Base-by-base conservation (phyloP, 2,113 vertebrate species). In the Cyprinus carpio region DNA sequence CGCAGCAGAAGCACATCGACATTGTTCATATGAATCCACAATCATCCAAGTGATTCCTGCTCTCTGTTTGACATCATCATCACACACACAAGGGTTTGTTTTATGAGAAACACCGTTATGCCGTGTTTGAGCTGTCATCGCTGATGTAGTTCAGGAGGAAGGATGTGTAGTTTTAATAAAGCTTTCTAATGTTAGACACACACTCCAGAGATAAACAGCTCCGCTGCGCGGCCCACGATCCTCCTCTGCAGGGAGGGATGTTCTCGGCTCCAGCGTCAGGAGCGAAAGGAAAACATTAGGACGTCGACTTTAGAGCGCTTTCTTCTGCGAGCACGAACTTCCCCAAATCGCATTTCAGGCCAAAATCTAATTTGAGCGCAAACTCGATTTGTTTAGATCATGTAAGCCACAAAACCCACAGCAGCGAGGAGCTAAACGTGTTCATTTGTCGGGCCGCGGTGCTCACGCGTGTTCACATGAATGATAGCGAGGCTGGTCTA, bases 161-260 rank as follows among this genome's bases (percentile, higher is more conserved):
- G n/a, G 87, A 86, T 86, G 88, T 90, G 79, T 86, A 71, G 86
- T 81, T 89, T 64, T 83, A 49, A 90, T 89, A 87, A 91, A 89
- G 90, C 91, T 92, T 93, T 92, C 90, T 90, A 60, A 87, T 80
- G 79, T 91, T 85, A 84, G 78, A 87, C 84, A 27, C 75, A 49
- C 79, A 81, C 40, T 65, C n/a, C 40, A 67, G 79, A 46, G 58
- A 46, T 43, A 9, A 81, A 65, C 51, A 5, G n/a, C 31, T 80
- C 56, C 4, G 43, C 43, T 29, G 74, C 4, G 74, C 74, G 29
- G 75, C 75, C 79, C 58, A 81, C 60, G 13, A 23, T 65, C 31
- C 37, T 80, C 77, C 58, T 80, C 56, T 43, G 56, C 76, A 60
- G 76, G 34, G 23, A 60, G 23, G 31, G 11, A 6, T 5, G 23